A percentile compares a stretch with the other conserved stretches of the same genome.
phyloP scores from a whole-genome alignment of 2,797 vertebrate species.

The Lagocephalus sceleratus region DNA sequence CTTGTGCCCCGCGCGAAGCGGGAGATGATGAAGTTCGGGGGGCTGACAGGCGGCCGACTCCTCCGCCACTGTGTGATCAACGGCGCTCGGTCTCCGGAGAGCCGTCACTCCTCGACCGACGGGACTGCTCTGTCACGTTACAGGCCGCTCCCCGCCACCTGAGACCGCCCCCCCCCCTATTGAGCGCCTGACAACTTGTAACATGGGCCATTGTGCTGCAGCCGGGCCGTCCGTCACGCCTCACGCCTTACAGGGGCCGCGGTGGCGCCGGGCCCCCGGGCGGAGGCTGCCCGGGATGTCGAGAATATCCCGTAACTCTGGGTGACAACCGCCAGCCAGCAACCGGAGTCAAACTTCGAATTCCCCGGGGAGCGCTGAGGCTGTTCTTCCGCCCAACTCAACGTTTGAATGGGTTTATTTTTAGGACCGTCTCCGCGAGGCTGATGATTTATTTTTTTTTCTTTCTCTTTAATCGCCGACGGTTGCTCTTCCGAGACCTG shows the following conservation, averaged over 20 bases:
- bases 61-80: constrained; percentile 36
- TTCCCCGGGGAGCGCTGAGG: constrained; percentile 39
- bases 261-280: constrained; percentile 38
- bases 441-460: constrained; percentile 22
- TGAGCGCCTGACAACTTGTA: constrained; percentile 68
- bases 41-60: constrained; percentile 46
- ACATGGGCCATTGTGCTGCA: constrained; percentile 61
- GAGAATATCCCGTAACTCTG: constrained; percentile 41
- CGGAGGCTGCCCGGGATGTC: constrained; percentile 50
- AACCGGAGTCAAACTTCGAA: constrained; percentile 57
- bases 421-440: constrained; percentile 17
- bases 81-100: constrained; percentile 56
- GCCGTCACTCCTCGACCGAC: constrained; percentile 49
- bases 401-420: constrained; percentile 32
- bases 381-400: constrained; percentile 24
- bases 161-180: constrained; percentile 58
- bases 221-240: constrained; percentile 62
- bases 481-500: constrained; percentile 35
- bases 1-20: constrained; percentile 20
- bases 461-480: too few relatives aligned
- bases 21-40: constrained; percentile 39
- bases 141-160: constrained; percentile 51
- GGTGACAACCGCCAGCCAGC: constrained; percentile 46
- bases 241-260: constrained; percentile 38
- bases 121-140: constrained; percentile 34